Conservation (phyloP, 1,140 invertebrate genomes). For the Lethrus apterus region DNA sequence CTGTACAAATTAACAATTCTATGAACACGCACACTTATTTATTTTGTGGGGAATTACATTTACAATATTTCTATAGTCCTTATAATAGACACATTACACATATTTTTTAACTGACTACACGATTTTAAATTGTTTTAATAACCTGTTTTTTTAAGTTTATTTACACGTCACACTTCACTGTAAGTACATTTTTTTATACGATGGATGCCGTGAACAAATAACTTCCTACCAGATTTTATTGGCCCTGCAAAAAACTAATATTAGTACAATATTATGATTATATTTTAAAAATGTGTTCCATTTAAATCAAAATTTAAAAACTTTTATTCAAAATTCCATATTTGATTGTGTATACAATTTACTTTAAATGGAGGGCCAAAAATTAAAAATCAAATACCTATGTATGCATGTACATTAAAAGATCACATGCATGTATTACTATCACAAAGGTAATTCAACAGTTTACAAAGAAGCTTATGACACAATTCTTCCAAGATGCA, state of each 20-base stretch:
- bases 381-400: too few relatives aligned
- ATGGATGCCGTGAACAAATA: slow-evolving; percentile 7
- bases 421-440: too few relatives aligned
- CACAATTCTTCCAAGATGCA: too few relatives aligned
- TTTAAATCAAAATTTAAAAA: not conserved
- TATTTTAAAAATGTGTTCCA: not conserved
- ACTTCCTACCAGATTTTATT: slow-evolving; percentile 6
- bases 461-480: too few relatives aligned
- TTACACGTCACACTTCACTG: slow-evolving; percentile 11
- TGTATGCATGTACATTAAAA: too few relatives aligned
- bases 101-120: not conserved
- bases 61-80: too few relatives aligned
- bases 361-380: not conserved
- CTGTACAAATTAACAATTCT: slow-evolving; percentile 9
- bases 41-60: not conserved
- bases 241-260: slow-evolving; percentile 10
- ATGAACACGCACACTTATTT: not conserved
- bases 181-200: slow-evolving; percentile 10
- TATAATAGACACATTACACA: too few relatives aligned
- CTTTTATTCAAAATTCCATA: not conserved
- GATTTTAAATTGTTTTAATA: not conserved
- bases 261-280: not conserved
- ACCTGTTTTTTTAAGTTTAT: not conserved
- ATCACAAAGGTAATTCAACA: too few relatives aligned
- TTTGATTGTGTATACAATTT: not conserved